Percentiles rank a stretch among this genome's conserved stretches.
Conservation (phyloP, 1,140 invertebrate genomes). For the Drosophila leontia region DNA sequence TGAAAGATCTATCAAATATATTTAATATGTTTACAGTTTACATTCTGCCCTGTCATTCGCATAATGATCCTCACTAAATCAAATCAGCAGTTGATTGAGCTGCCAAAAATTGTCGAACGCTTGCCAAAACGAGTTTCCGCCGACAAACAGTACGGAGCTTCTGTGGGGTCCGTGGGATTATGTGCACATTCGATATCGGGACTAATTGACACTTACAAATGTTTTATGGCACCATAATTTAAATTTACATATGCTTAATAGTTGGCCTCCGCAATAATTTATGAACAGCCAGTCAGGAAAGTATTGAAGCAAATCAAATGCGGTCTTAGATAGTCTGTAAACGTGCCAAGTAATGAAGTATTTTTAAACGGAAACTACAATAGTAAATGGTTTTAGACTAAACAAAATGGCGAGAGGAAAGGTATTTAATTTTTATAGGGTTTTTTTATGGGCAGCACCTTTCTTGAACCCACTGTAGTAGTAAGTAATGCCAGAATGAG, state of each 20-base stretch:
- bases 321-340: not conserved
- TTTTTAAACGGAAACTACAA: not conserved
- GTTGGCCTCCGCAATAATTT: conserved; percentile 25
- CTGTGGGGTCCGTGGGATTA: conserved; percentile 26
- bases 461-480: conserved; percentile 7
- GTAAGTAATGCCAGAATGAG: conserved; percentile 21
- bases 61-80: conserved; percentile 40
- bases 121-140: conserved; percentile 38
- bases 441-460: not conserved
- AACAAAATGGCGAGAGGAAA: not conserved
- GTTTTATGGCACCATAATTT: conserved; percentile 45
- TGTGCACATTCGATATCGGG: conserved; percentile 28
- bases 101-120: conserved; percentile 39
- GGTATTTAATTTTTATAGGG: not conserved
- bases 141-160: not conserved
- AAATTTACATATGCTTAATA: conserved; percentile 27
- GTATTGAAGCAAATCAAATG: not conserved
- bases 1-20: not conserved
- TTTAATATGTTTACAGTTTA: conserved; percentile 30
- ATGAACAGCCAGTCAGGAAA: conserved; percentile 4
- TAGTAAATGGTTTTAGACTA: not conserved
- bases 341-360: not conserved
- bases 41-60: conserved; percentile 41
- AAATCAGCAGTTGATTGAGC: conserved; percentile 25
- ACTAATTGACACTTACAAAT: conserved; percentile 59